Base-by-base conservation (phyloP, 2,113 vertebrate genomes). In the Vireo altiloquus region DNA sequence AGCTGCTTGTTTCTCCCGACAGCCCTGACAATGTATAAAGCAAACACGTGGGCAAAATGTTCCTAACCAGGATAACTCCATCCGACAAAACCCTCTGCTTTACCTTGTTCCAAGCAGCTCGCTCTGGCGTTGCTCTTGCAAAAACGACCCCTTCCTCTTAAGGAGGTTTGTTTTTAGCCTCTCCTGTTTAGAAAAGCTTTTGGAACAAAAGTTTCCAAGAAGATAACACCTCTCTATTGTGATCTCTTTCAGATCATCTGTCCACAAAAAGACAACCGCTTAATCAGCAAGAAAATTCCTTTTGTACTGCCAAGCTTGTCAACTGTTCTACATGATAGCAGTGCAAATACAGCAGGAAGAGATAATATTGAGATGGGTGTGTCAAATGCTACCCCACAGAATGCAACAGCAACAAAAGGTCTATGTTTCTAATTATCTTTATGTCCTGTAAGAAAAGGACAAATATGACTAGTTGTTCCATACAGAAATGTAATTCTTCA, bases 251-350 rank as follows among this genome's bases (percentile, higher is more conserved):
- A 97, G 97, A 23, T 76, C 8, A 57, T 80, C 44, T 88, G 61
- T 82, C 27, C 78, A 66, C 88, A 76, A 71, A 95, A 93, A 59
- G 8, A 0, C 23, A 40, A 24, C 5, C 0, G 2, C 4, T 31
- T 78, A 54, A 90, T 59, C 42, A 91, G 53, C 65, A 97, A 97
- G 92, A 90, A 86, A 92, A 87, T 92, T 76, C 74, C 92, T 82
- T 47, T 68, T 22, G 7, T 56, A 68, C 21, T 71, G 60, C 81
- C 94, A 77, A 91, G n/a, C 12, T 61, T 84, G 37, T 28, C 95
- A 70, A 37, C 47, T 65, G 11, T 44, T 91, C 60, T 56, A 35
- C 57, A 61, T 66, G 71, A 71, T 1, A 70, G 50, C 31, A 42
- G 39, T 28, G 20, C 31, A 84, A 77, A 53, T 33, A 69, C 30